Evolutionary conservation across 2,797 vertebrate genomes (phyloP), one percentile per base, ranked within the genome.

Genomic region (Chiloscyllium punctatum): DNA sequence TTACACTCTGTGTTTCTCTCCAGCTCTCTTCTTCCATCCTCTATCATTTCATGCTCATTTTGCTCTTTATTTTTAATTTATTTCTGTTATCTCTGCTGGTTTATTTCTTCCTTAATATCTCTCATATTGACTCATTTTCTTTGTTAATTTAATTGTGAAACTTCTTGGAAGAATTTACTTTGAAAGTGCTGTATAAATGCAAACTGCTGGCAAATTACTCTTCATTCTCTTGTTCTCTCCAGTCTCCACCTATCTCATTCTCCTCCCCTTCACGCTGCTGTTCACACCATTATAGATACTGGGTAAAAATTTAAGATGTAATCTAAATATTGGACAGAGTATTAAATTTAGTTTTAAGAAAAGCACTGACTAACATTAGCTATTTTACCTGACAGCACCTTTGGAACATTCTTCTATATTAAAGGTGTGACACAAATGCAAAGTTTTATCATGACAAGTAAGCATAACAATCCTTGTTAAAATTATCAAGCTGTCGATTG

Each of bases 331-430:
- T 69, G 33, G 66, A 2, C 69, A 15, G 13, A 66, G 1, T 57
- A 51, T 87, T 51, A 87, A 86, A 88, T 48, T 25, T 48, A 48
- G 42, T 51, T 18, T 48, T 53, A 51, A 0, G 27, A 7, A 27
- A 25, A 25, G 11, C 9, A 23, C 37, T 16, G n/a, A 66, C 25
- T 53, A 11, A 3, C 95, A 13, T 8, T 21, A 57, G 16, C 21
- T 33, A 23, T n/a, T 0, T 42, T 48, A 30, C 25, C 15, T 25
- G 30, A n/a, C 4, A n/a, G 25, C 42, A 96, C 96, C 96, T 96
- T 62, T 96, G 18, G 96, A 96, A 42, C 96, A 94, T 57, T 96
- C 92, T 84, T 95, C 90, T n/a, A 62, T 3, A 0, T 0, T 6
- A 27, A 96, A 71, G 68, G 72, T 95, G 62, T 74, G 23, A 3